Evolutionary conservation across 2,113 vertebrate genomes (phyloP).

Genomic region (Lanius collurio): DNA sequence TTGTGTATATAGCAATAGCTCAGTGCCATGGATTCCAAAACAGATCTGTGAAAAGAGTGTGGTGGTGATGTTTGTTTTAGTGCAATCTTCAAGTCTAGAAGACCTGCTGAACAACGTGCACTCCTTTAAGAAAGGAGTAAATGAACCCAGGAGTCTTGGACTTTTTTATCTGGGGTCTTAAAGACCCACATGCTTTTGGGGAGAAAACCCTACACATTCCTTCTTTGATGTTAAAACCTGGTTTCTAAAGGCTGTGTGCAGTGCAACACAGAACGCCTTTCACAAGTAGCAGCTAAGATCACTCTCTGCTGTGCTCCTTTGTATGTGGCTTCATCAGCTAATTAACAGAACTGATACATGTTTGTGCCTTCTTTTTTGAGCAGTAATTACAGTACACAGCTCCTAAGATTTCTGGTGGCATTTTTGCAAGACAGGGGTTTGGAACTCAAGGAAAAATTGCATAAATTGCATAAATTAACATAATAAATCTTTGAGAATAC

Average conservation of each 20-base stretch:
- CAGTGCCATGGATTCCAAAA: not conserved
- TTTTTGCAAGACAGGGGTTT: not conserved
- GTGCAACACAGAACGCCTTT: not conserved
- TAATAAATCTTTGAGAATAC: not conserved
- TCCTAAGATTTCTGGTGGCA: not conserved
- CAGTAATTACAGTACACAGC: not conserved
- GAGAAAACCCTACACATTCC: no score
- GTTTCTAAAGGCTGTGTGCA: not conserved
- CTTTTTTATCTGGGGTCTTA: not conserved
- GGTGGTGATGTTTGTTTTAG: not conserved
- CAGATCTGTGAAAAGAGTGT: not conserved
- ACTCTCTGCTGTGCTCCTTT: not conserved
- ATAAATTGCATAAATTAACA: not conserved
- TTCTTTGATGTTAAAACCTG: not conserved
- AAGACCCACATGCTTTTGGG: not conserved
- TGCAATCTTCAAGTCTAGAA: not conserved
- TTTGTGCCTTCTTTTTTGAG: not conserved
- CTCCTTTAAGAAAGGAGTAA: not conserved
- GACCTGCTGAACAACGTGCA: not conserved
- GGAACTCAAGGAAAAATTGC: not conserved
- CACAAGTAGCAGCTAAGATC: not conserved
- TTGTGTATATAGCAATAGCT: not conserved
- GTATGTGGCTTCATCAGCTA: not conserved
- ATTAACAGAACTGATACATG: not conserved
- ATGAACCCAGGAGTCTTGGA: not conserved